Base-by-base conservation (phyloP, 2,888 invertebrate genomes). In the Orthosia gothica region DNA sequence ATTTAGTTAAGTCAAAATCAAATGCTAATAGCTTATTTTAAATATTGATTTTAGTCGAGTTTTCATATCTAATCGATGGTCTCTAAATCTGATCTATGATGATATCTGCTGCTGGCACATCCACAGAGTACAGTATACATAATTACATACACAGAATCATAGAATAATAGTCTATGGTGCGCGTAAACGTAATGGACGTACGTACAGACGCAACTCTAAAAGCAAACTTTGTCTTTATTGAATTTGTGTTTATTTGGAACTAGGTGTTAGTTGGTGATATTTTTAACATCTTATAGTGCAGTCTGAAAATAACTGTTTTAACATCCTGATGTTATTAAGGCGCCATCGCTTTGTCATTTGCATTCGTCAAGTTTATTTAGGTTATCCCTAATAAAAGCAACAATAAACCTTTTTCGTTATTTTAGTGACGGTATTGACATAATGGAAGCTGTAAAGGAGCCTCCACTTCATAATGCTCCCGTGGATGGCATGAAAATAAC, bases 401-500 rank as follows among this genome's bases (percentile, higher is more conserved):
- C 76, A 82, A 74, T 83, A 78, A 67, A 84, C 63, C 26, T 16
- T 54, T 74, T 72, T 79, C 55, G 32, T 74, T 78, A 79, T 85
- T 87, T 79, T 85, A 85, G 87, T 74, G 74, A 62, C 65, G 54
- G 66, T 73, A 64, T 69, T 65, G n/a, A 20, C 65, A 81, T 70
- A 81, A 91, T 91, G 91, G 91, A 91, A 87, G 84, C 83, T 79
- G 79, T 90, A 69, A 89, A 91, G 80, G 90, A 89, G 78, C 89
- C 91, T 83, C 86, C 91, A 71, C 83, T 88, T 77, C 88, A 86
- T 63, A 89, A 85, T 76, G 68, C 89, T 73, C 61, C 88, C 49
- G 74, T 84, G 73, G 93, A 94, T 69, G 85, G 82, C 74, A 84
- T 89, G 54, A 94, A 95, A 89, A 80, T 85, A 59, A 91, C 83